These are phyloP conservation scores for Drosophila kurseongensis DNA, from an alignment of 1,140 invertebrate species.

Conservation along the genomic window DNA sequence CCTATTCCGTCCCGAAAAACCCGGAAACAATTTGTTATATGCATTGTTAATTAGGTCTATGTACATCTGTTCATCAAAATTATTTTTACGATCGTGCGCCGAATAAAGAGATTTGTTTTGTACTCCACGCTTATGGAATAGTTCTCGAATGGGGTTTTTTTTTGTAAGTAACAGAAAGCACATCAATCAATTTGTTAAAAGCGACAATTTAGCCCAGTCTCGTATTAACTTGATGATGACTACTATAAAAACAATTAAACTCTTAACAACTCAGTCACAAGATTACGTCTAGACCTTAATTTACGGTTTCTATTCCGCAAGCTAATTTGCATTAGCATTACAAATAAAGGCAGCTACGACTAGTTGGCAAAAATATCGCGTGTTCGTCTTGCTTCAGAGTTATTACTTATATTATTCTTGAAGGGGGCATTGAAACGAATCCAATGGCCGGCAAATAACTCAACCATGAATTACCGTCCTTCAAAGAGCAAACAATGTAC, in stretches of 20 bases:
- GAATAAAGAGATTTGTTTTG: slow-evolving; percentile 51
- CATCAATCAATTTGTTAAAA: slow-evolving; percentile 3
- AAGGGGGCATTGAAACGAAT: slow-evolving; percentile 32
- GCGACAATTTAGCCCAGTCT: slow-evolving; percentile 12
- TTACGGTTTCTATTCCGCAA: slow-evolving; percentile 10
- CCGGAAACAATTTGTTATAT: slow-evolving; percentile 22
- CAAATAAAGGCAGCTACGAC: slow-evolving; percentile 18
- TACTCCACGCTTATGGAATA: slow-evolving; percentile 3
- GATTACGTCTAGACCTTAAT: slow-evolving; percentile 41
- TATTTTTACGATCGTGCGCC: slow-evolving; percentile 30
- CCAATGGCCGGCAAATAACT: slow-evolving; percentile 15
- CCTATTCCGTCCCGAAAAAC: too few species aligned
- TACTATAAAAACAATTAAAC: slow-evolving; percentile 33
- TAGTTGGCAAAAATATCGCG: slow-evolving; percentile 32
- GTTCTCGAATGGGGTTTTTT: neutral
- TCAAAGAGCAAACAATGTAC: slow-evolving; percentile 38
- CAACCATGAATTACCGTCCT: slow-evolving; percentile 39
- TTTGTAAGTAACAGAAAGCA: neutral
- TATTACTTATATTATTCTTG: slow-evolving; percentile 43
- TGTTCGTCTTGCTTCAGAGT: slow-evolving; percentile 20
- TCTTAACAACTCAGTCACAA: slow-evolving; percentile 16
- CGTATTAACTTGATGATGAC: slow-evolving; percentile 16
- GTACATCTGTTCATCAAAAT: slow-evolving; percentile 28
- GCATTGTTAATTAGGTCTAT: slow-evolving; percentile 50
- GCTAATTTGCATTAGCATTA: slow-evolving; percentile 36